Evolutionary conservation across 2,888 invertebrate species (phyloP).

Genomic region (Charanyca ferruginea): DNA sequence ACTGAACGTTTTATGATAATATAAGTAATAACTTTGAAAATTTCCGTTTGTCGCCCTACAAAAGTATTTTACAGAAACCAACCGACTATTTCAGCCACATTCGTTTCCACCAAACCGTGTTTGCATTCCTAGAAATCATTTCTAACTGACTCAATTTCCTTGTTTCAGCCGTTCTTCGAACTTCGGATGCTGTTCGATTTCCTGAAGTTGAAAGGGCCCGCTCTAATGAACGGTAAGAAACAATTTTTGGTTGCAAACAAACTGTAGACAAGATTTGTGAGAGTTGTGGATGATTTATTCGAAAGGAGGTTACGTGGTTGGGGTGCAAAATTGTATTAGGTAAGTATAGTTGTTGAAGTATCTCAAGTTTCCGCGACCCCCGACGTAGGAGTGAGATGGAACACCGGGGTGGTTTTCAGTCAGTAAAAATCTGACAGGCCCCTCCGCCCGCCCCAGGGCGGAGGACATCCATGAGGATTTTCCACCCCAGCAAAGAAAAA

Average conservation of each 20-base stretch:
- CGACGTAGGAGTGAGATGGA: too few species aligned
- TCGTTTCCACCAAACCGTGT: constrained; percentile 30
- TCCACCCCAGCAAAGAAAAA: too few species aligned
- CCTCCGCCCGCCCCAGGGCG: too few species aligned
- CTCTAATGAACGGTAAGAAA: constrained; percentile 64
- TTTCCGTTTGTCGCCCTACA: neutral
- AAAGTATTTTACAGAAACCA: neutral
- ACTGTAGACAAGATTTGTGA: constrained; percentile 30
- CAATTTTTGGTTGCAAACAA: constrained; percentile 51
- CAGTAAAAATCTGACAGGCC: too few species aligned
- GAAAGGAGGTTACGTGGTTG: constrained; percentile 22
- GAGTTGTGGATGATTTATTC: constrained; percentile 30
- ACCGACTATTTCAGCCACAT: constrained; percentile 11
- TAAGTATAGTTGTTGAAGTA: too few species aligned
- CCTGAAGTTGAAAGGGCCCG: constrained; percentile 53
- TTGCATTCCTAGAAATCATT: constrained; percentile 32
- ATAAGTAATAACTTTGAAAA: neutral
- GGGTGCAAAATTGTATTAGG: too few species aligned
- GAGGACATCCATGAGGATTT: too few species aligned
- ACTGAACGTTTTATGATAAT: neutral
- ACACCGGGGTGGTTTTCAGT: too few species aligned
- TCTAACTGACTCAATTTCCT: constrained; percentile 64
- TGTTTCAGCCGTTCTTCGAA: constrained; percentile 64
- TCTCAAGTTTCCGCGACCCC: too few species aligned
- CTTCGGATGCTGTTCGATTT: constrained; percentile 61